Evolutionary conservation across 1,140 invertebrate species (phyloP), one percentile per base, ranked within the genome.

Genomic region (Proctacanthus coquilletti): DNA sequence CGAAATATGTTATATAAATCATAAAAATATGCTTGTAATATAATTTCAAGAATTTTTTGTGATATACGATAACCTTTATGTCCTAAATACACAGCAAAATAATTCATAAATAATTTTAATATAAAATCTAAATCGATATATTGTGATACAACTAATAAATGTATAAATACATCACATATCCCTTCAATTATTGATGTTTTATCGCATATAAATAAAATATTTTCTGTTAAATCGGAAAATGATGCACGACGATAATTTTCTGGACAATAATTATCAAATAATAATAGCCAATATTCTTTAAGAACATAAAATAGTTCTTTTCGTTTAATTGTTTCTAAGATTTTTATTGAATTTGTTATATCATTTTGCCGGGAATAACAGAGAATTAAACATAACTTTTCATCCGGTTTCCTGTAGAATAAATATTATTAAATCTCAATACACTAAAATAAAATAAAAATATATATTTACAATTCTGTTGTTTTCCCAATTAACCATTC

Each of bases 21-120:
- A 13, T 58, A 58, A 21, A 48, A 58, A 23, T 52, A 58, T 18
- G 40, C 42, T 36, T 58, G 55, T 20, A 58, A 41, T 6, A 58
- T 51, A 40, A 42, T 58, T 1, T 51, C 55, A 21, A 58, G 50
- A 1, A 58, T 53, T 42, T 58, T 58, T 29, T 58, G 55, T 14
- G 55, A 58, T 4, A 52, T 58, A 35, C 54, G 54, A 38, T 58
- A 58, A 2, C 55, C 55, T 20, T 57, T 57, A 18, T 55, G 52
- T 0, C 55, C 55, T 9, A 58, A 53, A 35, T 58, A 52, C 32
- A 52, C 48, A 34, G 55, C 55, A 36, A 58, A 56, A 27, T 58
- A 58, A 38, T 58, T 58, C 3, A 58, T 46, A 13, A 58, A 58
- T n/a, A 56, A 37, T 38, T 53, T 52, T 9, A 58, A 29, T 30